These are phyloP conservation scores for Coelopa frigida DNA, from an alignment of 1,140 invertebrate genomes.

Conservation along the genomic window DNA sequence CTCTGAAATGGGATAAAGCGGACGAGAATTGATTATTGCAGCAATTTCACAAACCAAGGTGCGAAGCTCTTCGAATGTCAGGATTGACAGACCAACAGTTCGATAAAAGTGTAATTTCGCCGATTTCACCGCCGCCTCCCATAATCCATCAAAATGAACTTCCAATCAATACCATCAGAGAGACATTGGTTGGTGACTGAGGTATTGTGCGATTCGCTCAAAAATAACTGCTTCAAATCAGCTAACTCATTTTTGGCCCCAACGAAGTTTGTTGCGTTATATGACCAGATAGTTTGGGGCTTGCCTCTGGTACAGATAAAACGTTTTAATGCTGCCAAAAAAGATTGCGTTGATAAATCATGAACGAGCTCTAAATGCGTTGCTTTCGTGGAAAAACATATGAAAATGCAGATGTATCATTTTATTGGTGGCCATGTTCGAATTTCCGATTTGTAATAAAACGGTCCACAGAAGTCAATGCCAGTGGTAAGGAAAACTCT, in stretches of 20 bases:
- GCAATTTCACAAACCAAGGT: conserved; percentile 21
- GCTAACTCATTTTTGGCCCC: conserved; percentile 19
- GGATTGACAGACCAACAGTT: neutral
- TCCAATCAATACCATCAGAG: conserved; percentile 20
- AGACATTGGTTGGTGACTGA: conserved; percentile 1
- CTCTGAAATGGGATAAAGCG: conserved; percentile 9
- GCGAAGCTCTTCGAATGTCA: conserved; percentile 9
- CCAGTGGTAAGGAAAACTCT: conserved; percentile 3
- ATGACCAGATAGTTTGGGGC: conserved; percentile 21
- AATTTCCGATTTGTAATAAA: conserved; percentile 11
- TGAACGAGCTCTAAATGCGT: conserved; percentile 3
- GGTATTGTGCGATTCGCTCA: neutral
- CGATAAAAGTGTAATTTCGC: conserved; percentile 10
- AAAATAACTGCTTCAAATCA: conserved; percentile 3
- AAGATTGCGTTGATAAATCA: conserved; percentile 17
- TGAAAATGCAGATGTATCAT: conserved; percentile 12
- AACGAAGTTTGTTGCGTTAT: conserved; percentile 39
- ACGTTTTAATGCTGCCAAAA: conserved; percentile 19
- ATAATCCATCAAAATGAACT: conserved; percentile 28
- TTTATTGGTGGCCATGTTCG: conserved; percentile 5
- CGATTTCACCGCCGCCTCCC: conserved; percentile 9
- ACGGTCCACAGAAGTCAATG: conserved; percentile 11
- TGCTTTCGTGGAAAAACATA: conserved; percentile 12
- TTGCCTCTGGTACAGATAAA: conserved; percentile 19
- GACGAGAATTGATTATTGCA: conserved; percentile 9